These are phyloP conservation scores for Micropterix aruncella DNA, from an alignment of 2,888 invertebrate genomes.

Conservation along the genomic window DNA sequence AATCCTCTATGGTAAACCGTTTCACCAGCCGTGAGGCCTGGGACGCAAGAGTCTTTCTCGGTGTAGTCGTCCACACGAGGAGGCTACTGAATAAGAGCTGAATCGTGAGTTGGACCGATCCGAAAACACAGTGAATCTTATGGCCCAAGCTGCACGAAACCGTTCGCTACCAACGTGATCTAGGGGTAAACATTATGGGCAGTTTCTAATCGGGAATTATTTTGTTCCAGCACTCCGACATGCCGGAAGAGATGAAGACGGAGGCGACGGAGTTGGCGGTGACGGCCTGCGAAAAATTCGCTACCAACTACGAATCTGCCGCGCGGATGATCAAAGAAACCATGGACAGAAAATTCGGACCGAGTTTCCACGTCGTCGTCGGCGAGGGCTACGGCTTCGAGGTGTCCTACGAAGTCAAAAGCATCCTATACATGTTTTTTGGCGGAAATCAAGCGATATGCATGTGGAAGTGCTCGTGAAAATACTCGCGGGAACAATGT, in stretches of 20 bases:
- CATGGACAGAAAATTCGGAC: conserved; percentile 92
- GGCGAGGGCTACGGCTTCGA: conserved; percentile 94
- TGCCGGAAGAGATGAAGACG: conserved; percentile 83
- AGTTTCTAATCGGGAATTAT: too few relatives aligned
- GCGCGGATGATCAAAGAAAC: conserved; percentile 90
- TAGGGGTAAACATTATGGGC: too few relatives aligned
- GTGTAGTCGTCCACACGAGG: too few relatives aligned
- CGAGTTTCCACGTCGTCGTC: conserved; percentile 89
- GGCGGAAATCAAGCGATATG: conserved; percentile 82
- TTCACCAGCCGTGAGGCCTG: too few relatives aligned
- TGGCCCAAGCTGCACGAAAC: too few relatives aligned
- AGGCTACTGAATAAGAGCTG: too few relatives aligned
- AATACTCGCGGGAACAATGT: not conserved
- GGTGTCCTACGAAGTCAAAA: conserved; percentile 80
- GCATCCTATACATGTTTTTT: conserved; percentile 78
- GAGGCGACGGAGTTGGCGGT: conserved; percentile 86
- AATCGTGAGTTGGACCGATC: too few relatives aligned
- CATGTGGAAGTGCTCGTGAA: conserved; percentile 76
- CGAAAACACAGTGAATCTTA: too few relatives aligned
- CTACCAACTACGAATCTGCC: conserved; percentile 76
- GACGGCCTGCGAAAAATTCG: conserved; percentile 85
- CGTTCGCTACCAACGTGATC: too few relatives aligned
- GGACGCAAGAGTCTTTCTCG: too few relatives aligned
- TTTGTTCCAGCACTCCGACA: conserved; percentile 77
- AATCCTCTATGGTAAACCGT: too few relatives aligned